phyloP scores from a whole-genome alignment of 2,888 invertebrate genomes.

The Drosophila mulleri region DNA sequence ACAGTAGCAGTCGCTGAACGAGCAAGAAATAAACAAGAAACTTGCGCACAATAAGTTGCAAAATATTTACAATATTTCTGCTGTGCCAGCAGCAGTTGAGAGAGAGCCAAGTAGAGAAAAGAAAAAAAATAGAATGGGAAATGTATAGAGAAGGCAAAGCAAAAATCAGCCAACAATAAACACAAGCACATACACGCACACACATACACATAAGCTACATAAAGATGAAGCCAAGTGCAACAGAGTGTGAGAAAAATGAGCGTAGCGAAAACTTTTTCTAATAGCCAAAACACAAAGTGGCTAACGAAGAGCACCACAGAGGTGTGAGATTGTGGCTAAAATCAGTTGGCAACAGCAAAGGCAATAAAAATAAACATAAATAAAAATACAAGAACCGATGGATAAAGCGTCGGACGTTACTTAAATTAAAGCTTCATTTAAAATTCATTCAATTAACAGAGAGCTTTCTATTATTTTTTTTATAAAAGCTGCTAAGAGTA shows the following conservation, averaged over 20 bases:
- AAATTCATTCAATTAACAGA: constrained; percentile 1
- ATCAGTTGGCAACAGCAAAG: constrained; percentile 16
- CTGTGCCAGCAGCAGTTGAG: constrained; percentile 34
- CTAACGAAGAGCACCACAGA: constrained; percentile 31
- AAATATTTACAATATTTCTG: constrained; percentile 65
- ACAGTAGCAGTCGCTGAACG: constrained; percentile 4
- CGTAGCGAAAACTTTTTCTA: constrained; percentile 31
- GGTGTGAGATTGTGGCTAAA: constrained; percentile 9
- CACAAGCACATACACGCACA: not conserved
- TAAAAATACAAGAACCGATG: constrained; percentile 4
- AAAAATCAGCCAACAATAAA: constrained; percentile 16
- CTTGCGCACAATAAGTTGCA: constrained; percentile 68
- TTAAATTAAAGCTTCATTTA: constrained; percentile 4
- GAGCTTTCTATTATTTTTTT: too few species aligned
- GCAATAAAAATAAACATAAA: not conserved
- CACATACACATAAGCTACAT: constrained; percentile 4
- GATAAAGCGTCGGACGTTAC: not conserved
- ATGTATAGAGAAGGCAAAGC: constrained; percentile 7
- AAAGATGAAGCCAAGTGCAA: constrained; percentile 33
- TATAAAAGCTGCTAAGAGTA: too few species aligned
- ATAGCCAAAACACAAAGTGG: constrained; percentile 50
- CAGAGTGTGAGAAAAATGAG: constrained; percentile 39
- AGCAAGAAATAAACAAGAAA: constrained; percentile 43
- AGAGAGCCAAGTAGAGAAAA: constrained; percentile 3
- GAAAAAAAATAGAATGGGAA: constrained; percentile 10